Percentiles rank a stretch among this genome's conserved stretches.
Conservation (phyloP, 2,797 vertebrate genomes). For the Artibeus jamaicensis region DNA sequence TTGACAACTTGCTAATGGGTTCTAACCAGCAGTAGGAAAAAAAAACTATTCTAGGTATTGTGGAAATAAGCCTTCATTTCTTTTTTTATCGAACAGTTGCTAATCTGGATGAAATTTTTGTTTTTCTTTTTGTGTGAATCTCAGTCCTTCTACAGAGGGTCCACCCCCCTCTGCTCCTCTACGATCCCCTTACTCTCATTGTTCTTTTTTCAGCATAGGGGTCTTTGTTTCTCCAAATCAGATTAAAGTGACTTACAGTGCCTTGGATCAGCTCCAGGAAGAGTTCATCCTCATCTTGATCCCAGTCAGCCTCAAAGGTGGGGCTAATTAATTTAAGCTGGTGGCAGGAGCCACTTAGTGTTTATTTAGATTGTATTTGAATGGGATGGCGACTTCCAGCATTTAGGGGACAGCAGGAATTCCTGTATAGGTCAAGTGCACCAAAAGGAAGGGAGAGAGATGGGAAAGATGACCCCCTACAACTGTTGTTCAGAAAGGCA, state of each 20-base stretch:
- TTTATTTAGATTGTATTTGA: slow-evolving; percentile 24
- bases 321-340: slow-evolving; percentile 32
- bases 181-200: neutral
- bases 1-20: slow-evolving; percentile 29
- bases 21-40: slow-evolving; percentile 30
- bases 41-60: neutral
- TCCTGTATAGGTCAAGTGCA: neutral
- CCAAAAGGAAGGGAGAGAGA: neutral
- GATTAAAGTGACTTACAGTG: neutral
- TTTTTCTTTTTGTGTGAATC: slow-evolving; percentile 20
- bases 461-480: neutral
- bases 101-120: slow-evolving; percentile 35
- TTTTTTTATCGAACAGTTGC: slow-evolving; percentile 54
- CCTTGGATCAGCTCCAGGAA: neutral
- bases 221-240: slow-evolving; percentile 7
- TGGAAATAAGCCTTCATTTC: slow-evolving; percentile 51
- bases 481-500: neutral
- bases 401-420: neutral
- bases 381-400: neutral
- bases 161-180: no score
- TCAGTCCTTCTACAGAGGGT: slow-evolving; percentile 13
- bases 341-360: neutral
- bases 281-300: neutral
- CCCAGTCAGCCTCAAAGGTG: neutral
- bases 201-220: neutral